Evolutionary conservation across 2,888 invertebrate species (phyloP).

Genomic region (Apamea crenata): DNA sequence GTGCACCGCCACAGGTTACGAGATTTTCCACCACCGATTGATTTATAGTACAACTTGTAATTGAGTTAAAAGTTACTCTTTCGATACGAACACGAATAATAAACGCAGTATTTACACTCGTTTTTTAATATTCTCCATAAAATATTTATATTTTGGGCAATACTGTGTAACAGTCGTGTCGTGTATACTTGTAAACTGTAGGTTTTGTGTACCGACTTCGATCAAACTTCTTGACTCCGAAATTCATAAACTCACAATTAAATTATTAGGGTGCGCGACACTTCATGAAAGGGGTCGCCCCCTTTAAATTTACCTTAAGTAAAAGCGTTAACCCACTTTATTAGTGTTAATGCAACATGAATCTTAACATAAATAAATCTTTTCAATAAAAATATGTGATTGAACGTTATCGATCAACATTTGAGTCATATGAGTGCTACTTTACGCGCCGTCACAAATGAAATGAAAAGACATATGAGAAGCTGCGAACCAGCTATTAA

Average conservation of each 20-base stretch:
- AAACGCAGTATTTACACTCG: slow-evolving; percentile 14
- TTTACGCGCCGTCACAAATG: slow-evolving; percentile 39
- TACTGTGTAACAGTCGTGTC: slow-evolving; percentile 13
- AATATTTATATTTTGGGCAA: slow-evolving; percentile 3
- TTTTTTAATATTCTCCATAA: not conserved
- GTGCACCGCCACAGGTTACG: slow-evolving; percentile 70
- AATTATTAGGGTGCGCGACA: slow-evolving; percentile 53
- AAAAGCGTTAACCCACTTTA: slow-evolving; percentile 53
- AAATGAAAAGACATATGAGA: slow-evolving; percentile 63
- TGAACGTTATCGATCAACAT: slow-evolving; percentile 28
- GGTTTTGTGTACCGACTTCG: slow-evolving; percentile 47
- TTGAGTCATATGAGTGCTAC: slow-evolving; percentile 36
- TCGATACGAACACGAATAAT: slow-evolving; percentile 71
- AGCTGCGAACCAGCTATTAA: slow-evolving; percentile 64
- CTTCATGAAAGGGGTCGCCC: slow-evolving; percentile 48
- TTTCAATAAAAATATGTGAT: slow-evolving; percentile 2
- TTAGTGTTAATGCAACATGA: slow-evolving; percentile 41
- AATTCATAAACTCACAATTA: slow-evolving; percentile 56
- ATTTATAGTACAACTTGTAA: slow-evolving; percentile 88
- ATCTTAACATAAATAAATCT: slow-evolving; percentile 4
- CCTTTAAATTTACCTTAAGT: slow-evolving; percentile 47
- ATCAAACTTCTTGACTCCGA: slow-evolving; percentile 60
- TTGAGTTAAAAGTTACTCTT: slow-evolving; percentile 85
- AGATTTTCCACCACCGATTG: slow-evolving; percentile 81
- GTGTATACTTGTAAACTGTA: slow-evolving; percentile 41